Base-by-base conservation (phyloP, 2,888 invertebrate genomes). In the Siphlonurus alternatus region DNA sequence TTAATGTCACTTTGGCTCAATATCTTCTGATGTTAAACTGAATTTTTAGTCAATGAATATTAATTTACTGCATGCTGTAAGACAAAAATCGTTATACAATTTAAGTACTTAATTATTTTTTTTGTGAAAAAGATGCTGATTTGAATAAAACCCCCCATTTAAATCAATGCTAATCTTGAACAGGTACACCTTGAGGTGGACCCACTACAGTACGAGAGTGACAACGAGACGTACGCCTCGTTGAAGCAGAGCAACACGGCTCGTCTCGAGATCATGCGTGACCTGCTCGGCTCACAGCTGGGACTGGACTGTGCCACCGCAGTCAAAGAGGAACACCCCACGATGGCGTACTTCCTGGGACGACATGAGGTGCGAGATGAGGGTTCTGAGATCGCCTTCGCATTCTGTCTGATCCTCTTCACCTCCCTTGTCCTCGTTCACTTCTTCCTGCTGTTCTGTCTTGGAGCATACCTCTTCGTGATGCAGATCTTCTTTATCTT, bases 161-260 rank as follows among this genome's bases (percentile, higher is more conserved):
- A n/a, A n/a, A n/a, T n/a, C n/a, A n/a, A n/a, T n/a, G n/a, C n/a
- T n/a, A n/a, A n/a, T n/a, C n/a, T n/a, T n/a, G n/a, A n/a, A 5
- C 74, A 91, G 84, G 88, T 92, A 60, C 90, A 91, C 73, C 77
- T 92, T 70, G 92, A 92, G 76, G 83, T 87, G 0, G 88, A 87
- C 74, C 89, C 90, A 0, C 77, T 75, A 61, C 81, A 84, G 69
- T 85, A 83, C 70, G 83, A 83, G 70, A 76, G 79, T 25, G 84
- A 85, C 67, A 84, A 83, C 69, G 73, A 71, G 10, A 83, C 83
- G 72, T 83, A 77, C 70, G 71, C 74, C 2, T 79, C 82, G 2
- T 73, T 86, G 18, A 80, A 79, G 68, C 78, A 82, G 67, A 84
- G 81, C 71, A 84, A 90, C 71, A 76, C 79, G 62, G 86, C 86